Base-by-base conservation (phyloP, 2,113 vertebrate species). In the Ceratotherium simum region DNA sequence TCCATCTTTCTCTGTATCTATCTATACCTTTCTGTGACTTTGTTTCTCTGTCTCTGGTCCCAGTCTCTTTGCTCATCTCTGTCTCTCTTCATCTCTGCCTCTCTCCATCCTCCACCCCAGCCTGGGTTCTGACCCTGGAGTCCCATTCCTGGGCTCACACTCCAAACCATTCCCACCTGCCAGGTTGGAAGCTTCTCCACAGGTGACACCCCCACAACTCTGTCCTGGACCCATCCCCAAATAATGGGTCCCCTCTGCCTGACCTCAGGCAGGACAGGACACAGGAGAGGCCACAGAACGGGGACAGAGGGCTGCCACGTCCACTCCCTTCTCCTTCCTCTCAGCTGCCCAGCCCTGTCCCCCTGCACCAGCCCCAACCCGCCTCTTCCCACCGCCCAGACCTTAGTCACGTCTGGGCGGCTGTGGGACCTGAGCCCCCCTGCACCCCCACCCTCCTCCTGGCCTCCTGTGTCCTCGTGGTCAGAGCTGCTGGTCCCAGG, bases 111-210 rank as follows among this genome's bases (percentile, higher is more conserved):
- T 29, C 11, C 1, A 20, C 14, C 21, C 73, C 10, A 29, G 51
- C 39, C 73, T 58, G 72, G 29, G 29, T 60, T 86, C 72, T 56
- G 18, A 76, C 27, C 33, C 80, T 7, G 7, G 54, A 72, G 10
- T 10, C 27, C 23, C 0, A 5, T 10, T 54, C 62, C 46, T 1
- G 3, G 48, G 33, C 3, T 23, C 33, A 27, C 31, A 11, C 33
- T 48, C 90, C 54, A 48, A 20, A 46, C 39, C 7, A 2, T 76
- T 76, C 48, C 46, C 46, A 54, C 4, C 46, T 14, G 27, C 72
- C 80, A 58, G n/a, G 21, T 27, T 42, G 7, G 48, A 73, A 31
- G 6, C 14, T 0, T 29, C 27, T 54, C 60, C 70, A 67, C 5
- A 9, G 36, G 4, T 56, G 48, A 46, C 82, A 18, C 23, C 8